A percentile compares a stretch with the other conserved stretches of the same genome.
Evolutionary conservation across 1,140 invertebrate genomes (phyloP).

Genomic region (Drosophila littoralis): DNA sequence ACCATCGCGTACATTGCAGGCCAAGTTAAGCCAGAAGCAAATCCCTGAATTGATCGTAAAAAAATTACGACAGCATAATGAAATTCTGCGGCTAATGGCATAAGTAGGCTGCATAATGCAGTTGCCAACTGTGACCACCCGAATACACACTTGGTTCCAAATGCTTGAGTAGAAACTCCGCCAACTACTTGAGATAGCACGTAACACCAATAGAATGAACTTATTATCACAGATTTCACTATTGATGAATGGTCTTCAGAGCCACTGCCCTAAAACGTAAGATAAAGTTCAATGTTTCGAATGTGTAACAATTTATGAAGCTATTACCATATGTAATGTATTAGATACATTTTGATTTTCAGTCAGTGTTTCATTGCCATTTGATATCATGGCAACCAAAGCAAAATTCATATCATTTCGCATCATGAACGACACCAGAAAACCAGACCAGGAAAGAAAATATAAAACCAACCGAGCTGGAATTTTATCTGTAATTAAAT

Average conservation of each 20-base stretch:
- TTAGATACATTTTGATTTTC: slow-evolving; percentile 29
- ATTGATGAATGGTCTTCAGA: slow-evolving; percentile 86
- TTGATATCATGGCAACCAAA: slow-evolving; percentile 88
- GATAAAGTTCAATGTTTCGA: slow-evolving; percentile 3
- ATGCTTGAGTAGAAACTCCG: slow-evolving; percentile 90
- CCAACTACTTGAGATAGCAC: slow-evolving; percentile 89
- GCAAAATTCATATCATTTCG: slow-evolving; percentile 90
- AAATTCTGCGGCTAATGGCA: slow-evolving; percentile 87
- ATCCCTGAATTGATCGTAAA: slow-evolving; percentile 88
- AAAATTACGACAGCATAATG: slow-evolving; percentile 87
- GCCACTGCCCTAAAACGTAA: slow-evolving; percentile 42
- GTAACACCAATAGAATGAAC: slow-evolving; percentile 91
- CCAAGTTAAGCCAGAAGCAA: slow-evolving; percentile 92
- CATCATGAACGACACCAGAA: slow-evolving; percentile 91
- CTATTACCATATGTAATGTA: slow-evolving; percentile 52
- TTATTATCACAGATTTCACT: slow-evolving; percentile 87
- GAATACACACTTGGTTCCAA: slow-evolving; percentile 92
- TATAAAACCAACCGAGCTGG: slow-evolving; percentile 89
- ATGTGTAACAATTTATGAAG: background rate
- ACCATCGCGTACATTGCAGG: slow-evolving; percentile 94
- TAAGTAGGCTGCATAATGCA: slow-evolving; percentile 88
- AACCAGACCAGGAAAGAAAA: slow-evolving; percentile 89
- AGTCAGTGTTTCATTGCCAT: slow-evolving; percentile 40
- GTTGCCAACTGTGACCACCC: slow-evolving; percentile 89
- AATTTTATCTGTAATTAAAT: slow-evolving; percentile 73